phyloP scores from a whole-genome alignment of 2,113 vertebrate genomes.

The Orycteropus afer region DNA sequence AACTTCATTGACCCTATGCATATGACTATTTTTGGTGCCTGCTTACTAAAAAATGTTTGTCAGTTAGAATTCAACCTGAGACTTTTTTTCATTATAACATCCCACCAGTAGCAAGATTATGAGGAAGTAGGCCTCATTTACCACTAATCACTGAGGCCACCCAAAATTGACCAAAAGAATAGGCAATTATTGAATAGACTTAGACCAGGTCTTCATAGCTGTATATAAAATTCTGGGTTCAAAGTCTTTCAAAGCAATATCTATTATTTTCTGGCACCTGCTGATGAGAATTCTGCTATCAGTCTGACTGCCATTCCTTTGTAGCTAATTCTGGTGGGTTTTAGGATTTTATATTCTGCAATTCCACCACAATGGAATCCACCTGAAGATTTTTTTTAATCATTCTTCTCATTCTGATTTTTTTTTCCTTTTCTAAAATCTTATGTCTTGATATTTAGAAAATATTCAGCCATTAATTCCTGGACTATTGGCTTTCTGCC shows the following conservation, averaged over 20 bases:
- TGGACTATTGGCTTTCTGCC: not conserved
- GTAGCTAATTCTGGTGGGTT: not conserved
- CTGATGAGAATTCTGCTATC: not conserved
- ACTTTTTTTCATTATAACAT: not conserved
- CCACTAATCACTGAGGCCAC: not conserved
- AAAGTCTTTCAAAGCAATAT: not conserved
- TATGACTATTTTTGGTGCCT: not conserved
- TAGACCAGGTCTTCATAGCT: not conserved
- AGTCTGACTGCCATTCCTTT: not conserved
- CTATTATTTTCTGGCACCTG: not conserved
- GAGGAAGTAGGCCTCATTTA: not conserved
- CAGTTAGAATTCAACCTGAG: not conserved
- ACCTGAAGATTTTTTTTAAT: not conserved
- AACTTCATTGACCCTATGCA: not conserved
- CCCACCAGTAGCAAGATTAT: not conserved
- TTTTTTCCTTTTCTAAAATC: constrained; percentile 5
- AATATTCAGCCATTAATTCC: not conserved
- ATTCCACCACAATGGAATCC: not conserved
- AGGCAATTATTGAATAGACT: not conserved
- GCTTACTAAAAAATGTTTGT: not conserved
- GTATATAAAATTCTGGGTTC: not conserved
- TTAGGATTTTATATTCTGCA: constrained; percentile 8
- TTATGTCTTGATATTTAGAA: constrained; percentile 23
- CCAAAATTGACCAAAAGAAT: not conserved
- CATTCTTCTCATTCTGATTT: not conserved